These are phyloP conservation scores for Ciconia stormi DNA, from an alignment of 2,113 vertebrate genomes.

Conservation along the genomic window DNA sequence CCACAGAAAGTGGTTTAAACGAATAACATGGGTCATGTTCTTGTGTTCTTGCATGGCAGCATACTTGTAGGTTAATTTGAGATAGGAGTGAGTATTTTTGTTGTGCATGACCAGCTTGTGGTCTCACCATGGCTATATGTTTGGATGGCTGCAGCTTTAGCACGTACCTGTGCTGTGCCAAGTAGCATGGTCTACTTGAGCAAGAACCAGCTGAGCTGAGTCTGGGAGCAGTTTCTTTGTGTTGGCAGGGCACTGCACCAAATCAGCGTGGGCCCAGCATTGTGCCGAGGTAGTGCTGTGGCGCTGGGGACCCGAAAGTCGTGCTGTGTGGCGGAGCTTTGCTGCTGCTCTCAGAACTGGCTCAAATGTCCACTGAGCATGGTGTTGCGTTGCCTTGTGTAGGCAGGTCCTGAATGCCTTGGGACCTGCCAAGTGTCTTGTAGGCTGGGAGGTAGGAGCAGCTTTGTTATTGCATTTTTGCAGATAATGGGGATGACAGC, in stretches of 20 bases:
- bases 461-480: not conserved
- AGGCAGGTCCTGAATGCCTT: not conserved
- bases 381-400: not conserved
- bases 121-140: not conserved
- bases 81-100: not conserved
- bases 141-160: not conserved
- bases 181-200: rapidly evolving
- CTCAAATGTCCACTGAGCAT: not conserved
- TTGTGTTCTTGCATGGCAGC: not conserved
- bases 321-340: rapidly evolving
- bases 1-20: not conserved
- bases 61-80: not conserved
- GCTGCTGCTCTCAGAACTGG: not conserved
- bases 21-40: not conserved
- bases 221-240: not conserved
- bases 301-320: rapidly evolving
- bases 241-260: rapidly evolving
- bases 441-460: not conserved
- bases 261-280: too few species aligned
- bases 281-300: not conserved
- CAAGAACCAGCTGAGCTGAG: not conserved
- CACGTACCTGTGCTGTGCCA: too few species aligned
- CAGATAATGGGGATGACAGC: not conserved
- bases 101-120: rapidly evolving
- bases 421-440: not conserved